Percentiles rank a stretch among this genome's conserved stretches.
Evolutionary conservation across 2,113 vertebrate species (phyloP).

Genomic region (Phoxinus phoxinus): DNA sequence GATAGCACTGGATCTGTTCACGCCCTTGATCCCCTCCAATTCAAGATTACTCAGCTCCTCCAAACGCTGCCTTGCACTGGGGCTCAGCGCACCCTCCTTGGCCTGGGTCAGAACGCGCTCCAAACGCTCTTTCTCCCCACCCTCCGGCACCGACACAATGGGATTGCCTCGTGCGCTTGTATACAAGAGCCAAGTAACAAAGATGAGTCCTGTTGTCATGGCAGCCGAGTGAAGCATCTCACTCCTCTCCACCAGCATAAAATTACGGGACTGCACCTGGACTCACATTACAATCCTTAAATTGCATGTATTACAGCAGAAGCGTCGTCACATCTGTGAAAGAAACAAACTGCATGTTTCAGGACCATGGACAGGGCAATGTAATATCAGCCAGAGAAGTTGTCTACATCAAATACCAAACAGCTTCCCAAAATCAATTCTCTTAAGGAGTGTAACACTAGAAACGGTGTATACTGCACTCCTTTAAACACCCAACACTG

Average conservation of each 20-base stretch:
- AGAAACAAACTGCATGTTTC: constrained; percentile 48
- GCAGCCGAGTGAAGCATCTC: constrained; percentile 87
- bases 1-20: constrained; percentile 79
- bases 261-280: constrained; percentile 80
- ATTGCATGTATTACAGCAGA: constrained; percentile 75
- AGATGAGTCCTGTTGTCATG: constrained; percentile 91
- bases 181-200: constrained; percentile 90
- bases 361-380: constrained; percentile 33
- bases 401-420: constrained; percentile 19
- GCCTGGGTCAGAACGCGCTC: constrained; percentile 79
- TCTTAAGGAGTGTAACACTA: background rate
- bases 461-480: background rate
- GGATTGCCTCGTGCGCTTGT: constrained; percentile 83
- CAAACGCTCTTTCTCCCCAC: constrained; percentile 70
- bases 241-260: constrained; percentile 82
- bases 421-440: background rate
- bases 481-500: background rate
- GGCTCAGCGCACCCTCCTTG: constrained; percentile 77
- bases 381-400: background rate
- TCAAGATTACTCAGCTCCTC: constrained; percentile 80
- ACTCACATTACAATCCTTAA: constrained; percentile 85
- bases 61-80: constrained; percentile 74
- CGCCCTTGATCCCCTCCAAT: constrained; percentile 76
- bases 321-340: constrained; percentile 63
- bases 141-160: constrained; percentile 82